A percentile compares a stretch with the other conserved stretches of the same genome.
These are phyloP conservation scores for Acanthosepion pharaonis DNA, from an alignment of 2,888 invertebrate species.

Conservation along the genomic window DNA sequence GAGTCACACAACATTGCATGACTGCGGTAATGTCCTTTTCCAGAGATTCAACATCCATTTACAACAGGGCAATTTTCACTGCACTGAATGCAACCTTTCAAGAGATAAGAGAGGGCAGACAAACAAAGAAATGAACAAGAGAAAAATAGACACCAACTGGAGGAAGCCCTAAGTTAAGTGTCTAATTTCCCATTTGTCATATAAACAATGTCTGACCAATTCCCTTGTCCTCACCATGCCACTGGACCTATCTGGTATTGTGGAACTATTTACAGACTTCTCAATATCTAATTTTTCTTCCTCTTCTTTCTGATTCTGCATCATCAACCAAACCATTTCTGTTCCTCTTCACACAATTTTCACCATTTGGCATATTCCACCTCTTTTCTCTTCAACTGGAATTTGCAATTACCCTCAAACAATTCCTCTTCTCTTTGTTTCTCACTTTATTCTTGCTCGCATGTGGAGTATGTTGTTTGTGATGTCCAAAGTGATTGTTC, in stretches of 20 bases:
- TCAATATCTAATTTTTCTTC: slow-evolving; percentile 6
- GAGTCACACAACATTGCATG: neutral
- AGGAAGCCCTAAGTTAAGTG: neutral
- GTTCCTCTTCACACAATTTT: neutral
- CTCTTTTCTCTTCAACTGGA: neutral
- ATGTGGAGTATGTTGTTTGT: neutral
- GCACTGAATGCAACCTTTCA: neutral
- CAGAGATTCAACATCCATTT: neutral
- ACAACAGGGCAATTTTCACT: neutral
- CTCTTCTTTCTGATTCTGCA: neutral
- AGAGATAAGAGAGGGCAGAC: neutral
- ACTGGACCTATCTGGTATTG: neutral
- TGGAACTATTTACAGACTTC: slow-evolving; percentile 25
- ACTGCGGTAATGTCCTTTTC: neutral
- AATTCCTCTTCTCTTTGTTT: neutral
- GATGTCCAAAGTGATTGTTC: neutral
- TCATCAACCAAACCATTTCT: slow-evolving; percentile 22
- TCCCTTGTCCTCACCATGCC: neutral
- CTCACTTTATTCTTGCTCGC: neutral
- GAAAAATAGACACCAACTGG: neutral
- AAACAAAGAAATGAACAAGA: neutral
- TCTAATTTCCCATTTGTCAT: slow-evolving; percentile 14
- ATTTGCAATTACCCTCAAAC: neutral
- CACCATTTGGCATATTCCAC: neutral
- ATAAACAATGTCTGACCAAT: slow-evolving; percentile 21